A percentile compares a stretch with the other conserved stretches of the same genome.
phyloP scores from a whole-genome alignment of 2,797 vertebrate species.

The Pangasius djambal region DNA sequence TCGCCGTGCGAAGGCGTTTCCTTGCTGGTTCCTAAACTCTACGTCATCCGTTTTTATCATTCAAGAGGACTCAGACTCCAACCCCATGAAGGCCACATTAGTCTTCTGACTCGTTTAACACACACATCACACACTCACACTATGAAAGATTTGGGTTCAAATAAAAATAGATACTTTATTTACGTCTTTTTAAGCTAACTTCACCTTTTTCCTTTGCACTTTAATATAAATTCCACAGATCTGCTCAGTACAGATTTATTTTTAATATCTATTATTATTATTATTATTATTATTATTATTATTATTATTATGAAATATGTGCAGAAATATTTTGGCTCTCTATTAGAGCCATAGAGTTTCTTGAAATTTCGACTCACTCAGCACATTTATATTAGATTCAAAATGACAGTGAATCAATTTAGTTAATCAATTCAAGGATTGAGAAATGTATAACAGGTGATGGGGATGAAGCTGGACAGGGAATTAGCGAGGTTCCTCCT shows the following conservation, averaged over 20 bases:
- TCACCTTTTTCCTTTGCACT: not conserved
- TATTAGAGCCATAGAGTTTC: not conserved
- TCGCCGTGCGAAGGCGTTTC: conserved; percentile 41
- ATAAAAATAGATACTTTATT: not conserved
- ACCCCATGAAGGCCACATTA: not conserved
- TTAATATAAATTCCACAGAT: not conserved
- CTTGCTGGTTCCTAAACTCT: not conserved
- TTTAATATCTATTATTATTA: not conserved
- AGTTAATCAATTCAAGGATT: not conserved
- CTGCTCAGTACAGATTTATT: not conserved
- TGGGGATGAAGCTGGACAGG: not conserved
- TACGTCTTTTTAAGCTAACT: not conserved
- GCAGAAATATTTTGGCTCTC: not conserved
- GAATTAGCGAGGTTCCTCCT: too few species aligned
- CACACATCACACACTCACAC: not conserved
- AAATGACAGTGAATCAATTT: not conserved
- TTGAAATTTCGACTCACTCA: not conserved
- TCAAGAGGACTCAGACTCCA: not conserved
- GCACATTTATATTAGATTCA: not conserved
- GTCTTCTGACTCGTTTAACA: not conserved
- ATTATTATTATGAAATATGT: not conserved
- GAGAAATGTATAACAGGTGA: not conserved
- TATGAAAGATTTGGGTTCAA: not conserved
- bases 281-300: not conserved
- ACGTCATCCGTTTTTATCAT: conserved; percentile 33